These are phyloP conservation scores for Nesoenas mayeri DNA, from an alignment of 2,113 vertebrate genomes.

Conservation along the genomic window DNA sequence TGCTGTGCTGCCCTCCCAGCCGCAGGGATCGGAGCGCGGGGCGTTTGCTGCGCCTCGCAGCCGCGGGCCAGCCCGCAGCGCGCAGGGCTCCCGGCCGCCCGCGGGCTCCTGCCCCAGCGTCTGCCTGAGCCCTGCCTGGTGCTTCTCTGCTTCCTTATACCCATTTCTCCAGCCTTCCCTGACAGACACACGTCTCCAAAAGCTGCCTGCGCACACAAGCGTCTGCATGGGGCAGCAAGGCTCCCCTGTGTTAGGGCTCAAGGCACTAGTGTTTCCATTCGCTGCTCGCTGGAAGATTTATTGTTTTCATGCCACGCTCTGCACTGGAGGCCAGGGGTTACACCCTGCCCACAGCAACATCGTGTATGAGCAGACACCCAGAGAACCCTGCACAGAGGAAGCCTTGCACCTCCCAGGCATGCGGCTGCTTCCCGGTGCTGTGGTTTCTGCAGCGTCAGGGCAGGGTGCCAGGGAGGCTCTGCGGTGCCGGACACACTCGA, in stretches of 20 bases:
- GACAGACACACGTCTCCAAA: background rate
- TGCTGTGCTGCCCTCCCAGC: background rate
- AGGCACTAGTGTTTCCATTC: background rate
- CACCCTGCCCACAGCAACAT: background rate
- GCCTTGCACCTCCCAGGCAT: background rate
- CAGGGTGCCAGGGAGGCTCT: rapidly evolving
- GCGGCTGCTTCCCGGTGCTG: background rate
- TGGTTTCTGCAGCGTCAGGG: background rate
- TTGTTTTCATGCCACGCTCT: background rate
- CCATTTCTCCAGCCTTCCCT: background rate
- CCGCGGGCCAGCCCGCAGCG: rapidly evolving
- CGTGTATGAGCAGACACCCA: background rate
- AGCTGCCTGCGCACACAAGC: background rate
- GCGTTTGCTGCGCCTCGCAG: background rate
- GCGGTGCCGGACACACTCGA: background rate
- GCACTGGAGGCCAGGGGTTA: background rate
- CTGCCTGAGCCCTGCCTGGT: rapidly evolving
- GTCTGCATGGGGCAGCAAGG: background rate
- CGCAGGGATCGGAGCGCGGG: background rate
- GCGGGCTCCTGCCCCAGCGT: rapidly evolving
- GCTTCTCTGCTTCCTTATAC: background rate
- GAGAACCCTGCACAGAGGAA: background rate
- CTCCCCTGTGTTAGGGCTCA: background rate
- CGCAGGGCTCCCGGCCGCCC: background rate
- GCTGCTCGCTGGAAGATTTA: background rate